phyloP scores from a whole-genome alignment of 2,113 vertebrate genomes.

The Cromileptes altivelis region DNA sequence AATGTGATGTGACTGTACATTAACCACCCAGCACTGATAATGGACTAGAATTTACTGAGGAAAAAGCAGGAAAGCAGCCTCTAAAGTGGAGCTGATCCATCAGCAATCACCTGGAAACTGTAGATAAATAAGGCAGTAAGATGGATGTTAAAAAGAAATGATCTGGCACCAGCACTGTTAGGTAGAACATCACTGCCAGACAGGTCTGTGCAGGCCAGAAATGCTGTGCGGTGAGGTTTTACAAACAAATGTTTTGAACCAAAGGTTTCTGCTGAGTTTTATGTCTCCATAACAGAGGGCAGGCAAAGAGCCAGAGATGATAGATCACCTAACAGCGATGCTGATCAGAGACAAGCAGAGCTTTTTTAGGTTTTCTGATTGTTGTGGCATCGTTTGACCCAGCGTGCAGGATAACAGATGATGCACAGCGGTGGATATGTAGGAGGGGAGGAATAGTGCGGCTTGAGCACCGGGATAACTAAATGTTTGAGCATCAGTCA shows the following conservation, averaged over 20 bases:
- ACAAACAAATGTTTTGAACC: conserved; percentile 18
- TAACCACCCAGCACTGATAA: not conserved
- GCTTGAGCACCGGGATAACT: not conserved
- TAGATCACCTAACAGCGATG: not conserved
- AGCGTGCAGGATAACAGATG: not conserved
- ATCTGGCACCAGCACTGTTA: conserved; percentile 3
- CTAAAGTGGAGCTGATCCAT: not conserved
- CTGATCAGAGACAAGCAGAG: conserved; percentile 7
- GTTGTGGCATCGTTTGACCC: conserved; percentile 1
- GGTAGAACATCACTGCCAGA: conserved; percentile 23
- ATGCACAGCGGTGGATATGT: conserved; percentile 15
- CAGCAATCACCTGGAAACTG: conserved; percentile 22
- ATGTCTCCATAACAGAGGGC: conserved; percentile 1
- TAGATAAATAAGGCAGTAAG: conserved; percentile 44
- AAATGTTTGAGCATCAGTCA: conserved; percentile 19
- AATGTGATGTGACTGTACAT: too few relatives aligned
- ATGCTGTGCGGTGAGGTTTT: conserved; percentile 1
- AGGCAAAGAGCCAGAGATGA: conserved; percentile 17
- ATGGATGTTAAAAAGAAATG: conserved; percentile 31
- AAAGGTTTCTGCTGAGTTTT: conserved; percentile 14
- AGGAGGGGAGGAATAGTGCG: not conserved
- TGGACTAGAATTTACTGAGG: not conserved
- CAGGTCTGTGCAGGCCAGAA: not conserved
- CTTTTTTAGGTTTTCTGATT: conserved; percentile 29
- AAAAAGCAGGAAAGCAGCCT: conserved; percentile 3